Conservation (phyloP, 2,797 vertebrate species). For the Scleropages formosus region DNA sequence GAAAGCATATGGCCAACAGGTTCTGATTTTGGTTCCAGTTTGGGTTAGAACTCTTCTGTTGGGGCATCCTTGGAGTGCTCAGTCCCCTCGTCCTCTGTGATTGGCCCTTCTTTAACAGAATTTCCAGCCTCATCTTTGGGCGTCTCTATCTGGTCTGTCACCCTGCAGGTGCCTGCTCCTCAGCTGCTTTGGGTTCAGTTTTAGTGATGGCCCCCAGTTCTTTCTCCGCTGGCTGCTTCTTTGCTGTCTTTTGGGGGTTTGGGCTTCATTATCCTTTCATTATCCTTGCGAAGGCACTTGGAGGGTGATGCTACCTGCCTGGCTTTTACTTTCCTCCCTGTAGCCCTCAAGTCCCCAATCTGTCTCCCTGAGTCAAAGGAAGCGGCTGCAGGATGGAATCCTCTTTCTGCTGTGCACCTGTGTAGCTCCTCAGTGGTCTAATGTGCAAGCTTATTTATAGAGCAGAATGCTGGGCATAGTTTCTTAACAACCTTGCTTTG, state of each 20-base stretch:
- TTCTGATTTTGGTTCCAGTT: slow-evolving; percentile 23
- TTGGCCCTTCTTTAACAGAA: not conserved
- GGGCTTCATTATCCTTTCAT: too few species aligned
- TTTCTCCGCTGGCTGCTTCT: slow-evolving; percentile 25
- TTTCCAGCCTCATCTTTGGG: not conserved
- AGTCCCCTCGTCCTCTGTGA: not conserved
- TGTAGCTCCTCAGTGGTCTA: slow-evolving; percentile 37
- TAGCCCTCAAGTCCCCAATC: not conserved
- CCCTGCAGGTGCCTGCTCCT: not conserved
- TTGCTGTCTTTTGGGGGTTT: slow-evolving; percentile 31
- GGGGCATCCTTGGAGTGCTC: not conserved
- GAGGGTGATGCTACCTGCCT: too few species aligned
- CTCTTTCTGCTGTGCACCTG: slow-evolving; percentile 6
- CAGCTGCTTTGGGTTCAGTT: not conserved
- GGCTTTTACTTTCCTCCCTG: not conserved
- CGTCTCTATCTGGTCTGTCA: too few species aligned
- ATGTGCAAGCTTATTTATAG: slow-evolving; percentile 70
- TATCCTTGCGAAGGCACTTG: too few species aligned
- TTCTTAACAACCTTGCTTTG: slow-evolving; percentile 63
- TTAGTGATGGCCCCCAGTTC: slow-evolving; percentile 2
- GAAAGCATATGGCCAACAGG: slow-evolving; percentile 31
- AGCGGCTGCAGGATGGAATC: not conserved
- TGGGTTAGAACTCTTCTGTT: not conserved
- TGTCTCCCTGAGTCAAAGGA: slow-evolving; percentile 2
- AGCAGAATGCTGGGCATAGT: slow-evolving; percentile 62